Percentiles rank a stretch among this genome's conserved stretches.
Conservation (phyloP, 2,888 invertebrate species). For the Stenchaetothrips biformis region DNA sequence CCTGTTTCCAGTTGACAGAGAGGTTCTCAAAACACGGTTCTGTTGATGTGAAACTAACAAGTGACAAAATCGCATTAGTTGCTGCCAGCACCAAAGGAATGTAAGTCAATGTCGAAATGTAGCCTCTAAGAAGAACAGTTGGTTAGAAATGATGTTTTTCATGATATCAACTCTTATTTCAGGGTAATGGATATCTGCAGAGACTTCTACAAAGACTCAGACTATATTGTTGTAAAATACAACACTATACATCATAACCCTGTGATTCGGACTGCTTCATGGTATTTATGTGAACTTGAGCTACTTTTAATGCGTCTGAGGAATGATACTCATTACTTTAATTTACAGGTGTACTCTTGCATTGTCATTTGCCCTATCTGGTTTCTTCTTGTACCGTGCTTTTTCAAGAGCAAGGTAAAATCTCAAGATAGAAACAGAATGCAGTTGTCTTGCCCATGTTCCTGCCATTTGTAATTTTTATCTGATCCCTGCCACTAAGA, state of each 20-base stretch:
- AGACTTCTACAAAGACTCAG: conserved; percentile 43
- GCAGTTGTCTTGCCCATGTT: too few species aligned
- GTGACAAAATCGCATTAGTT: conserved; percentile 52
- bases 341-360: neutral
- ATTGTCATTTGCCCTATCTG: neutral
- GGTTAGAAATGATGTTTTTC: neutral
- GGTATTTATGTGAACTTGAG: conserved; percentile 38
- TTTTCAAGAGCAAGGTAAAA: neutral
- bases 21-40: conserved; percentile 57
- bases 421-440: too few species aligned
- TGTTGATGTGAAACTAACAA: conserved; percentile 58
- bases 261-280: conserved; percentile 41
- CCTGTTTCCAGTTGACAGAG: conserved; percentile 50
- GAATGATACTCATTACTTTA: neutral
- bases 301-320: too few species aligned
- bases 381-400: neutral
- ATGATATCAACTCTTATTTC: conserved; percentile 35
- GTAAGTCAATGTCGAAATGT: conserved; percentile 47
- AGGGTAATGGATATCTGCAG: conserved; percentile 42
- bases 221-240: conserved; percentile 44
- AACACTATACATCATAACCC: conserved; percentile 45
- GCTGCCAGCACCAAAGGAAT: conserved; percentile 57
- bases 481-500: too few species aligned
- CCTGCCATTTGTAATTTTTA: too few species aligned
- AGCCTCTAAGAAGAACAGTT: neutral